Base-by-base conservation (phyloP, 35 echinoderm and acorn worm species). In the Stichopus chloronotus region DNA sequence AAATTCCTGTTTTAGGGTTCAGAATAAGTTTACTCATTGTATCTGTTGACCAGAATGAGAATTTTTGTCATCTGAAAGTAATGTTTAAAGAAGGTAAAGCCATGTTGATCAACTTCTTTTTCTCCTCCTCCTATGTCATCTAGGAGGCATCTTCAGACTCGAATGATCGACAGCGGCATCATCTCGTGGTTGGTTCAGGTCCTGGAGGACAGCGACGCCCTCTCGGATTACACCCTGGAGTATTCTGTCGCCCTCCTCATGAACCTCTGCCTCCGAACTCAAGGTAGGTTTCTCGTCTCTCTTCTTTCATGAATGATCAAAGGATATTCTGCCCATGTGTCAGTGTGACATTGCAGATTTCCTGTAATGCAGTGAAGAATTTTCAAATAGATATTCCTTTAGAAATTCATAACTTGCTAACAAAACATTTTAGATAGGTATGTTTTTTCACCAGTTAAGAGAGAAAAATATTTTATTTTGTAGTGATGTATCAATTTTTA, bases 181-280 rank as follows among this genome's bases (percentile, higher is more conserved):
- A 96, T 96, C 78, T 83, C 90, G 0, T 98, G 97, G 97, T 72
- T 99, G 54, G 87, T 99, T 2, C 57, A 61, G 25, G 92, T 96
- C 9, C 56, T 99, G 76, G 95, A 96, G 71, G 97, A 96, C 59
- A 92, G 90, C 89, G 97, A 99, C 43, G 93, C 95, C 9, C 78
- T 96, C 3, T 99, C 97, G 0, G 97, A 99, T 77, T 99, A 99
- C 74, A 99, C 95, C 16, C 90, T 99, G 25, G 97, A 99, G 54
- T 99, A 96, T 82, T 99, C 97, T 3, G 92, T 96, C 59, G 97
- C 97, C 5, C 78, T 99, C 57, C 92, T 96, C 11, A 99, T 99
- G 97, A 99, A 99, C 58, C 80, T 99, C 24, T 99, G 97, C 91
- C 90, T 99, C 0, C 81, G 97, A 78, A 99, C 97, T 80, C 71